Evolutionary conservation across 2,113 vertebrate species (phyloP).

Genomic region (Columba livia): DNA sequence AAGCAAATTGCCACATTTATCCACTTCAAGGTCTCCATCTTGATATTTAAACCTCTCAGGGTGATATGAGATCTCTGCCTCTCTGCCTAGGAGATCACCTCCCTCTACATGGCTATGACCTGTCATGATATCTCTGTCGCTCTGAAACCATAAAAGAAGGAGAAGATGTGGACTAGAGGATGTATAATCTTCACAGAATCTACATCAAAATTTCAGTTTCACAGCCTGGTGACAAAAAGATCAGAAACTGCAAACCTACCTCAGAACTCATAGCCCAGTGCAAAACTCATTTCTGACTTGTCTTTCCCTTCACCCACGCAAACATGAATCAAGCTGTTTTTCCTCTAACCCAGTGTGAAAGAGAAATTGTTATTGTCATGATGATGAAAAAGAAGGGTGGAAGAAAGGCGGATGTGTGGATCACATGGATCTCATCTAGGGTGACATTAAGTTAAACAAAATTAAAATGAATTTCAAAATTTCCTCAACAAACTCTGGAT

Average conservation of each 20-base stretch:
- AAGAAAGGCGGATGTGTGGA: slow-evolving; percentile 16
- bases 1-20: slow-evolving; percentile 60
- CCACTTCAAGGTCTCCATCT: slow-evolving; percentile 26
- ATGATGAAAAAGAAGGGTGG: slow-evolving; percentile 17
- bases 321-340: slow-evolving; percentile 21
- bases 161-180: not conserved
- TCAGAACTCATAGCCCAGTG: not conserved
- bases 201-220: not conserved
- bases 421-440: not conserved
- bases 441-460: not conserved
- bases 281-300: not conserved
- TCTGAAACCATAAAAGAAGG: not conserved
- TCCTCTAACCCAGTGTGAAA: not conserved
- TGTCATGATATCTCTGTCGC: not conserved
- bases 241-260: not conserved
- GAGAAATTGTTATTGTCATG: slow-evolving; percentile 34
- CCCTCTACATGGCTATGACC: not conserved
- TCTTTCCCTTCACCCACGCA: not conserved
- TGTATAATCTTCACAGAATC: not conserved
- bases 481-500: not conserved
- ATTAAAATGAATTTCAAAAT: not conserved
- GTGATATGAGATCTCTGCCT: slow-evolving; percentile 18
- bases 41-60: slow-evolving; percentile 45
- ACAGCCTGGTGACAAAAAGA: not conserved
- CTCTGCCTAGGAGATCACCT: not conserved